A percentile compares a stretch with the other conserved stretches of the same genome.
Evolutionary conservation across 2,888 invertebrate genomes (phyloP).

Genomic region (Athalia circularis): DNA sequence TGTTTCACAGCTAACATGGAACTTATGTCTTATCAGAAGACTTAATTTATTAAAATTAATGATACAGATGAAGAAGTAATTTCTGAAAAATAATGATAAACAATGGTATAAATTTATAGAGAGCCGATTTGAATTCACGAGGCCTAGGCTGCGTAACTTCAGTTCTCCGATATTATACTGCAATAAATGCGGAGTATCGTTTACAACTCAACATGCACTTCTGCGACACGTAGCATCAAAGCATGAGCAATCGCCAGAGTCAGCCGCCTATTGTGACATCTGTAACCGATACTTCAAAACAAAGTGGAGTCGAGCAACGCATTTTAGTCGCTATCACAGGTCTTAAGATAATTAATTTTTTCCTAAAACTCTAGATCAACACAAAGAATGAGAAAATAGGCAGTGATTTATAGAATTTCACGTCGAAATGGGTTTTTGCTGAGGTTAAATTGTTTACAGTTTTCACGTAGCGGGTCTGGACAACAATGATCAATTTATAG

Average conservation of each 20-base stretch:
- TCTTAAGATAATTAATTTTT: conserved; percentile 48
- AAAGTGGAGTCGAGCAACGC: conserved; percentile 68
- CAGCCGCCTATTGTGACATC: conserved; percentile 63
- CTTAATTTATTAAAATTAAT: no score
- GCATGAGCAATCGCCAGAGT: conserved; percentile 61
- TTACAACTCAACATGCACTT: conserved; percentile 65
- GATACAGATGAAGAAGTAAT: no score
- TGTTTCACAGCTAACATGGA: no score
- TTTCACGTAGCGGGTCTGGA: no score
- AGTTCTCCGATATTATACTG: conserved; percentile 59
- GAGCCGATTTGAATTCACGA: conserved; percentile 48
- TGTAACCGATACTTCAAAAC: conserved; percentile 67
- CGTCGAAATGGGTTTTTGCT: no score
- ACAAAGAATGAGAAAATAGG: conserved; percentile 13
- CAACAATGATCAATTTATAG: neutral
- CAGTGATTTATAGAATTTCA: no score
- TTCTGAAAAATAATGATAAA: no score
- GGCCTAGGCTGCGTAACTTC: conserved; percentile 49
- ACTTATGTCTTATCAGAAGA: no score
- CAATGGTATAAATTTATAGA: conserved; percentile 61
- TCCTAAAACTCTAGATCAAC: no score
- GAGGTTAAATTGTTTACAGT: no score
- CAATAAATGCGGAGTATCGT: conserved; percentile 60
- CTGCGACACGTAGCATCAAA: conserved; percentile 65
- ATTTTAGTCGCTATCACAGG: conserved; percentile 67